phyloP scores from a whole-genome alignment of 2,888 invertebrate species.

The Hipparchia sbordonii region DNA sequence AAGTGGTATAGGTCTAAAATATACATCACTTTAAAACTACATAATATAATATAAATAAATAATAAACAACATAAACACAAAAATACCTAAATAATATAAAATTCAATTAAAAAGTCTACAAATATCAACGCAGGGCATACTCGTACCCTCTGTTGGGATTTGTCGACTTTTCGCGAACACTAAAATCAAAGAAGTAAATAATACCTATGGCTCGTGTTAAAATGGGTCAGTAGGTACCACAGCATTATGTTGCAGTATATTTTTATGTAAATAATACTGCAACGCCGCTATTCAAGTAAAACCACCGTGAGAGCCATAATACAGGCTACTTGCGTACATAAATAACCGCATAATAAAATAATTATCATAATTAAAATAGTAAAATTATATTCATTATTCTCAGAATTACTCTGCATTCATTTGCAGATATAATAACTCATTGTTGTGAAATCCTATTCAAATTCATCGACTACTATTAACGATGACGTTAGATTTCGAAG shows the following conservation, averaged over 20 bases:
- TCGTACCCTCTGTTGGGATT: too few species aligned
- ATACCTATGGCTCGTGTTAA: neutral
- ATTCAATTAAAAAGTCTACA: neutral
- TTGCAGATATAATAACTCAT: neutral
- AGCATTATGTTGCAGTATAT: conserved; percentile 18
- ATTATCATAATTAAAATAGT: conserved; percentile 6
- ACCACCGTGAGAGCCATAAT: neutral
- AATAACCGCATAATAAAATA: neutral
- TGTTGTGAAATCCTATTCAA: neutral
- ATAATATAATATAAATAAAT: too few species aligned
- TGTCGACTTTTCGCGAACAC: neutral
- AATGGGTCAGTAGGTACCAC: conserved; percentile 13
- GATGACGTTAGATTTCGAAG: neutral
- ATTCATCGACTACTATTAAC: neutral
- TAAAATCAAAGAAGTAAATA: conserved; percentile 15
- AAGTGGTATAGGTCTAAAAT: too few species aligned
- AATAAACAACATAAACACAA: too few species aligned
- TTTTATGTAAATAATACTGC: conserved; percentile 22
- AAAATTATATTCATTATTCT: neutral
- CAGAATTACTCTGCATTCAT: neutral
- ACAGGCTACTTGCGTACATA: conserved; percentile 5
- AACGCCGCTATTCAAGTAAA: conserved; percentile 16
- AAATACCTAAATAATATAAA: too few species aligned
- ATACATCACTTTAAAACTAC: too few species aligned
- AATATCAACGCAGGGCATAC: neutral